phyloP scores from a whole-genome alignment of 2,888 invertebrate genomes.

The Acholoe squamosa region DNA sequence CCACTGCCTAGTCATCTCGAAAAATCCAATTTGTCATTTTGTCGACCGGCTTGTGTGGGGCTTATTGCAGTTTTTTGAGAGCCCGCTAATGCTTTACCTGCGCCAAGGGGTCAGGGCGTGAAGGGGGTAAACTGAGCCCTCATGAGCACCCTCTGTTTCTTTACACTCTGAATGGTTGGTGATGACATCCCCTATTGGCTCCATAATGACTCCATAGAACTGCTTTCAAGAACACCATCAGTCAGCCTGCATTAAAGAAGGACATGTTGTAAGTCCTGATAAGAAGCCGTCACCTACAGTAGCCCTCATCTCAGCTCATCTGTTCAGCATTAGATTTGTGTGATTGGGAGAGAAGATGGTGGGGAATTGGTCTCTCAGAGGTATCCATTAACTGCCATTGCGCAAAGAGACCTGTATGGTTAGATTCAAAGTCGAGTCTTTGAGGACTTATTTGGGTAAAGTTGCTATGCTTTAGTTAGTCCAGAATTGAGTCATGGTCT shows the following conservation, averaged over 20 bases:
- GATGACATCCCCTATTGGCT: neutral
- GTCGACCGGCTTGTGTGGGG: neutral
- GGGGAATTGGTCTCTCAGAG: neutral
- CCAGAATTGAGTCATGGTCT: too few relatives aligned
- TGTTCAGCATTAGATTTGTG: too few relatives aligned
- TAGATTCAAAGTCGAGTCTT: neutral
- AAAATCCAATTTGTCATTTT: constrained; percentile 56
- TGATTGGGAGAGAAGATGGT: neutral
- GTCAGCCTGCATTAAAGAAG: neutral
- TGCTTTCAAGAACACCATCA: neutral
- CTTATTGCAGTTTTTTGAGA: neutral
- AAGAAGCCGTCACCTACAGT: neutral
- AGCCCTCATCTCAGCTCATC: too few relatives aligned
- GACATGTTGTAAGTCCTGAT: neutral
- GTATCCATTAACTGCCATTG: constrained; percentile 5
- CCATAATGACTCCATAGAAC: neutral
- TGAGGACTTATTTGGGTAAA: neutral
- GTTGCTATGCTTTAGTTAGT: neutral
- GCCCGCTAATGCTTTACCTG: neutral
- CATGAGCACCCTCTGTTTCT: neutral
- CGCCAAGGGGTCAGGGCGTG: neutral
- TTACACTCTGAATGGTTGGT: neutral
- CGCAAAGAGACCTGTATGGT: neutral
- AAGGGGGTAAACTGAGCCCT: neutral
- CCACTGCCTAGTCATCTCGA: constrained; percentile 46